Evolutionary conservation across 2,113 vertebrate genomes (phyloP).

Genomic region (Cygnus atratus): DNA sequence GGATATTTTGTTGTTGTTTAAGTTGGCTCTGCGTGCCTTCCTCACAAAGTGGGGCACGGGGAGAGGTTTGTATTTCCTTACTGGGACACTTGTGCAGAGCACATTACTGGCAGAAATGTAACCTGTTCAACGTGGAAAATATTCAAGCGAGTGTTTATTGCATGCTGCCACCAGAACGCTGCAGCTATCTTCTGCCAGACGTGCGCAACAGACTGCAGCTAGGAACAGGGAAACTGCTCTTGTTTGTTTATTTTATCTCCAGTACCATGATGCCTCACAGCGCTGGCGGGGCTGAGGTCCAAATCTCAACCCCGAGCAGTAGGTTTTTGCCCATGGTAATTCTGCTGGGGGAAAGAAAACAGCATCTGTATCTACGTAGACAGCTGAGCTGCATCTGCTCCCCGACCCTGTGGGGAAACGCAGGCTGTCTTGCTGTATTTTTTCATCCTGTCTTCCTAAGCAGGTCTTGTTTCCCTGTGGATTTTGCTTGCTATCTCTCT

Average conservation of each 20-base stretch:
- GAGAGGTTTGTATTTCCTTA: conserved; percentile 54
- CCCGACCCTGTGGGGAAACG: not conserved
- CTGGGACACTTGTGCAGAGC: conserved; percentile 22
- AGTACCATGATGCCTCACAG: not conserved
- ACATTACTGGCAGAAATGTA: conserved; percentile 37
- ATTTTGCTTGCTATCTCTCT: conserved; percentile 5
- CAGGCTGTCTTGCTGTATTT: conserved; percentile 3
- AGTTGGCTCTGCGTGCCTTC: not conserved
- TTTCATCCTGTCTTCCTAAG: not conserved
- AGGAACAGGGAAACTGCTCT: conserved; percentile 40
- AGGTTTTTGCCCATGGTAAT: not conserved
- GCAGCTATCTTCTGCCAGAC: conserved; percentile 47
- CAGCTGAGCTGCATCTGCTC: conserved; percentile 42
- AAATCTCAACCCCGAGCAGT: not conserved
- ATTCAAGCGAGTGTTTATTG: conserved; percentile 56
- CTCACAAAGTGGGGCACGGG: not conserved
- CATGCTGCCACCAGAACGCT: conserved; percentile 24
- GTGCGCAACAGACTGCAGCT: not conserved
- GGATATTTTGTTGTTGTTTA: not conserved
- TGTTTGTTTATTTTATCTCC: conserved; percentile 61
- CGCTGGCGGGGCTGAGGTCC: conserved; percentile 14
- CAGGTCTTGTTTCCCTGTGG: conserved; percentile 3
- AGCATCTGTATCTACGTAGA: conserved; percentile 21
- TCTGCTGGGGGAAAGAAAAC: not conserved
- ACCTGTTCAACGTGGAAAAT: conserved; percentile 62